phyloP scores from a whole-genome alignment of 2,113 vertebrate genomes.

The Petroica traversi region DNA sequence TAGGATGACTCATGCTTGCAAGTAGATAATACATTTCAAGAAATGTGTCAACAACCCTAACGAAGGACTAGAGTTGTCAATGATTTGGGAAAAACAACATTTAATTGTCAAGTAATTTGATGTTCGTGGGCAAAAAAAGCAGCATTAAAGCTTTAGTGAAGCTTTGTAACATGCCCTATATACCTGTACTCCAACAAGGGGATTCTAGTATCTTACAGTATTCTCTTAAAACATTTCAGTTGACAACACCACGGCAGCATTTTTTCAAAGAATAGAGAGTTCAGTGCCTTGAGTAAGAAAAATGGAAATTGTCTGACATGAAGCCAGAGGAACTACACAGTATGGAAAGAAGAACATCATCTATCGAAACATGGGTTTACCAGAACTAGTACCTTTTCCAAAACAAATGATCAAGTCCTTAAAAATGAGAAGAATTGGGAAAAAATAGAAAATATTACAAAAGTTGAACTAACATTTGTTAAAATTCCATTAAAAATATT shows the following conservation, averaged over 20 bases:
- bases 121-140: background rate
- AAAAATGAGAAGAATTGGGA: background rate
- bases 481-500: background rate
- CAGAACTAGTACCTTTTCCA: background rate
- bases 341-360: background rate
- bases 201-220: background rate
- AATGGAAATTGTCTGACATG: background rate
- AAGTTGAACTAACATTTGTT: background rate
- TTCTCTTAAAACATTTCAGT: background rate
- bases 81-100: background rate
- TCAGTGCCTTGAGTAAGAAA: background rate
- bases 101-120: background rate
- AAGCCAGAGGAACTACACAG: background rate
- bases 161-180: background rate
- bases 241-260: background rate
- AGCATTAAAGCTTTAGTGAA: background rate
- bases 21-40: rapidly evolving
- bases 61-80: background rate
- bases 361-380: background rate
- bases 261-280: background rate
- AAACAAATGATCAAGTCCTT: background rate
- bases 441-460: background rate
- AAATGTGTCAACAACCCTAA: rapidly evolving
- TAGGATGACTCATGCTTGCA: background rate
- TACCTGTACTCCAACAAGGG: background rate